Evolutionary conservation across 2,888 invertebrate genomes (phyloP), one percentile per base, ranked within the genome.

Genomic region (Drosophila ezoana): DNA sequence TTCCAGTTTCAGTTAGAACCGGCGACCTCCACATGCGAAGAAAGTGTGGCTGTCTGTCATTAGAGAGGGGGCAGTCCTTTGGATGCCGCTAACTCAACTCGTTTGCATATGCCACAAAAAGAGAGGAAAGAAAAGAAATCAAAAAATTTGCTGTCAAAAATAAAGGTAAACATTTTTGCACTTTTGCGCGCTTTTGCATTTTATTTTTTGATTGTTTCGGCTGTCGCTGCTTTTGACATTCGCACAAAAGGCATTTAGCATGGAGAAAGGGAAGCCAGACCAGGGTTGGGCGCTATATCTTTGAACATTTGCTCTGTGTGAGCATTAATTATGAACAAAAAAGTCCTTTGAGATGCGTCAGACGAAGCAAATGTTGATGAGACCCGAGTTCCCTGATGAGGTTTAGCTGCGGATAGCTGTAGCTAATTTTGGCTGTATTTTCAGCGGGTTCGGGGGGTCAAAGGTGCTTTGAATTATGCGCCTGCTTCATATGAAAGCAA

Each of bases 191-290:
- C 48, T 59, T 79, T 72, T 53, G 62, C 45, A 58, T 80, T 84
- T 72, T 63, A 40, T 68, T 80, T 23, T 76, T 28, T 43, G 43
- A 77, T 77, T 84, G 85, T 85, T 78, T 66, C 60, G 59, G 72
- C 83, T 88, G 83, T 82, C 77, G 72, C 72, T 83, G 87, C 81
- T 88, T 88, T 72, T 88, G 87, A 88, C 88, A 74, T 76, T 70
- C 66, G 52, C 68, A 84, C 85, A 89, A 87, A 84, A 67, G 61
- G 23, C 37, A 51, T 54, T 57, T 56, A 35, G 60, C 54, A 51
- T 40, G 33, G 49, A 53, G 59, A 37, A 40, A 52, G 60, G 43
- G 58, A 43, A 20, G 16, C 11, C 16, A 38, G 38, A 44, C 11
- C 13, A 33, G 10, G 14, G 43, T 18, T 13, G 47, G 43, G 3